Percentiles rank a stretch among this genome's conserved stretches.
Evolutionary conservation across 2,113 vertebrate genomes (phyloP).

Genomic region (Pseudorectes ferrugineus): DNA sequence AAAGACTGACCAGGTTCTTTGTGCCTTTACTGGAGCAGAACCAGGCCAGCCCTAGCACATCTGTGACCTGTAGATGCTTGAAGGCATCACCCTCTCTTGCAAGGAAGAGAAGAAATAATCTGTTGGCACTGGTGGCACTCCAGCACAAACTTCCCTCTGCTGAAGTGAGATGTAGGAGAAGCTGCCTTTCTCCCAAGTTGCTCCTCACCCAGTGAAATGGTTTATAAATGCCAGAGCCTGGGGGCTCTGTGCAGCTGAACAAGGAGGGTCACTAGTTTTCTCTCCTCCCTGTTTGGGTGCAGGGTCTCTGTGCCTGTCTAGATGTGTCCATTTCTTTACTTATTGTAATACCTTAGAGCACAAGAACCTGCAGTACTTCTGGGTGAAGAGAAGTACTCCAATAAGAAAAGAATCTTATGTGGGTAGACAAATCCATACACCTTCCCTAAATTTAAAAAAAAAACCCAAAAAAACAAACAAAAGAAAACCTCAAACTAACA

Average conservation of each 20-base stretch:
- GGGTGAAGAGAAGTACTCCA: background rate
- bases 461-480: no score
- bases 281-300: background rate
- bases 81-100: accelerated
- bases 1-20: background rate
- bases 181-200: background rate
- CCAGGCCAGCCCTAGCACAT: background rate
- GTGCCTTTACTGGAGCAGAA: background rate
- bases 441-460: background rate
- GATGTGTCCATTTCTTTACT: background rate
- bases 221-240: background rate
- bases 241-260: background rate
- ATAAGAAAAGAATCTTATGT: background rate
- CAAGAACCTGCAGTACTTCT: background rate
- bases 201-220: accelerated
- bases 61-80: background rate
- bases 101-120: background rate
- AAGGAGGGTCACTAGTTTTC: background rate
- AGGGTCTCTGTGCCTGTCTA: background rate
- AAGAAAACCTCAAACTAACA: background rate
- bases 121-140: background rate
- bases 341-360: background rate
- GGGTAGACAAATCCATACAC: background rate
- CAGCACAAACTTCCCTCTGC: background rate
- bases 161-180: background rate